Percentiles rank a stretch among this genome's conserved stretches.
phyloP scores from a whole-genome alignment of 1,140 invertebrate genomes.

The Euura lappo region DNA sequence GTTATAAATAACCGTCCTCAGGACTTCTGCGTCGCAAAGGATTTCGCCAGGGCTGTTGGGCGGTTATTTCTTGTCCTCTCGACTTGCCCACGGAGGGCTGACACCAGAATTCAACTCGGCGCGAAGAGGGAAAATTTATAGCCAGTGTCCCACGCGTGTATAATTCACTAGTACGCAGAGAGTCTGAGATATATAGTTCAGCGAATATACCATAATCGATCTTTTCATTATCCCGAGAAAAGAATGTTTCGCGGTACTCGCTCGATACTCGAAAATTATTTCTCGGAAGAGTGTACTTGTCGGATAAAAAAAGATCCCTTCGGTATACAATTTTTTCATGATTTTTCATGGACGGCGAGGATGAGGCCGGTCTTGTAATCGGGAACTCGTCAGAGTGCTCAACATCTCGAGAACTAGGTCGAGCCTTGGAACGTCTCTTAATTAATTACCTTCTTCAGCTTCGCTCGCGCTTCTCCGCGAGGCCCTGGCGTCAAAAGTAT shows the following conservation, averaged over 20 bases:
- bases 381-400: slow-evolving; percentile 24
- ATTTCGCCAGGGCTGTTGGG: background rate
- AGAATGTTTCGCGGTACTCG: no score
- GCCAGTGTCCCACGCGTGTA: slow-evolving; percentile 1
- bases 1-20: slow-evolving; percentile 32
- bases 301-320: no score
- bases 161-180: background rate
- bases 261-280: no score
- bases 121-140: background rate
- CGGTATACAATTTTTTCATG: no score
- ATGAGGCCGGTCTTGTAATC: background rate
- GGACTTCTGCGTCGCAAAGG: background rate
- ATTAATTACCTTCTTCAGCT: slow-evolving; percentile 36
- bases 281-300: no score
- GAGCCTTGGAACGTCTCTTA: slow-evolving; percentile 29
- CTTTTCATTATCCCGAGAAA: background rate
- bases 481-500: background rate
- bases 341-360: no score
- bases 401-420: slow-evolving; percentile 31
- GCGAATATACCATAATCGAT: background rate
- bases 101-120: background rate
- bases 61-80: slow-evolving; percentile 1
- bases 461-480: background rate
- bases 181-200: background rate
- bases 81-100: background rate